These are phyloP conservation scores for Strix uralensis DNA, from an alignment of 2,113 vertebrate species.

Conservation along the genomic window DNA sequence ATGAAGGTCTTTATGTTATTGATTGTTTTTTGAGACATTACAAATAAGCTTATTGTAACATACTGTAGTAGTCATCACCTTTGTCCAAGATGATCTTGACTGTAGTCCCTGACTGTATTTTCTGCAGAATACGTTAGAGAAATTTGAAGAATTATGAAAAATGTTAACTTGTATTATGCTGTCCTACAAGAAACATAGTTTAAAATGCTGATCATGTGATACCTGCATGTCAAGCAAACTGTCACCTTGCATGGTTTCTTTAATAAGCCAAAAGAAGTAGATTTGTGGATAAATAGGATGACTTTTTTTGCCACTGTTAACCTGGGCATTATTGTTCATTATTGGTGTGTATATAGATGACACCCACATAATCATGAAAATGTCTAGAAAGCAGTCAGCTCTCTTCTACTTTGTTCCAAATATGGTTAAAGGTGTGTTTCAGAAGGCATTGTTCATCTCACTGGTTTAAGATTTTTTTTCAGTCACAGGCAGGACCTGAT, in stretches of 20 bases:
- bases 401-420: not conserved
- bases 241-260: not conserved
- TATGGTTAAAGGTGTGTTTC: not conserved
- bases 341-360: not conserved
- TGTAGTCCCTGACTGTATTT: not conserved
- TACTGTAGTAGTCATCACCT: not conserved
- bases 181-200: not conserved
- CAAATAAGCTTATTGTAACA: not conserved
- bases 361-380: not conserved
- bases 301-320: not conserved
- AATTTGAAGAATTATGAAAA: not conserved
- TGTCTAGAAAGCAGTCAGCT: not conserved
- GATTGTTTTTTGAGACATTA: conserved; percentile 22
- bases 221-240: not conserved
- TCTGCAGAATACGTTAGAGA: not conserved
- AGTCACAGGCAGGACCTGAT: not conserved
- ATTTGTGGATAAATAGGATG: not conserved
- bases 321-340: not conserved
- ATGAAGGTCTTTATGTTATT: conserved; percentile 25
- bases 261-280: not conserved
- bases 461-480: not conserved
- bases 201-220: not conserved
- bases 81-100: not conserved
- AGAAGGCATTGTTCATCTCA: not conserved
- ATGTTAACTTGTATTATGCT: not conserved